Evolutionary conservation across 2,113 vertebrate species (phyloP), one percentile per base, ranked within the genome.

Genomic region (Daubentonia madagascariensis): DNA sequence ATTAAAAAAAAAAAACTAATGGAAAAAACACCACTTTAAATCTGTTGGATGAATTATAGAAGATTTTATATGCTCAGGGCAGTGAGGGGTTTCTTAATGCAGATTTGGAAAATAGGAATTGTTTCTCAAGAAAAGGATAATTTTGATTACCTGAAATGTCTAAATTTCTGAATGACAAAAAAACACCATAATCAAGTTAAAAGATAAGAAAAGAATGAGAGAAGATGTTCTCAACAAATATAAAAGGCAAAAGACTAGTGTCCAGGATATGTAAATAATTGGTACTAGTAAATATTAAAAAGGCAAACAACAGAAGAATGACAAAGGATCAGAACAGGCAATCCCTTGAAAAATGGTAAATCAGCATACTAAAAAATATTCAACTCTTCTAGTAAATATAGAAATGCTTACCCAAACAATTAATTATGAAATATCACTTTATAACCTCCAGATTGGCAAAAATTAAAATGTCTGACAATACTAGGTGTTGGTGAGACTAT

Each of bases 101-200:
- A 70, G 73, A 75, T 37, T 93, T 37, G 70, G 23, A 92, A 75
- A 89, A 28, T 57, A 40, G 35, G 16, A 72, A 52, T 61, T 80
- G 2, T 35, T 76, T 96, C 54, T 76, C 61, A 93, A 52, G 28
- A 48, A 85, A 96, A 92, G 23, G 32, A 40, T 80, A 30, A 70
- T 80, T 67, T 85, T 81, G 79, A 52, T 40, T 79, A n/a, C 50
- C 45, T 1, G 6, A 94, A 73, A 10, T 43, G 28, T 45, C 35
- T 54, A 89, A 54, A 95, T 78, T 96, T 83, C 79, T 54, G 43
- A 92, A 63, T 85, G 52, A 89, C 32, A 80, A 87, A 81, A 83
- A 45, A 48, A 50, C 25, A 37, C 4, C 40, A 81, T 48, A 93
- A 86, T 73, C 20, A 85, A 48, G 32, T 72, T 65, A 43, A 89